Base-by-base conservation (phyloP, 2,888 invertebrate genomes). In the Ormyrus nitidulus region DNA sequence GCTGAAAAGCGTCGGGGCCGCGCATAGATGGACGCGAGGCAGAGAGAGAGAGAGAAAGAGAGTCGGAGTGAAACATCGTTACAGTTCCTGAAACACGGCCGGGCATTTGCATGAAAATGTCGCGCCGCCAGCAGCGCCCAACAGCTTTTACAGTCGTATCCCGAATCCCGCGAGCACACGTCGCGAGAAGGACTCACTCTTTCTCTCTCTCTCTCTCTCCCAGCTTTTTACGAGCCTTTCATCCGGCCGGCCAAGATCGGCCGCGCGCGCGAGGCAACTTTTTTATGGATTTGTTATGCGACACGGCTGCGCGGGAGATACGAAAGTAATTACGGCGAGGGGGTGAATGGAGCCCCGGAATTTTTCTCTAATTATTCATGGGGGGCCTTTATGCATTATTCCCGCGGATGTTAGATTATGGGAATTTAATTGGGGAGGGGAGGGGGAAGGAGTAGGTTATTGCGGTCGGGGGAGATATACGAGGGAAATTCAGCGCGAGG, bases 81-180 rank as follows among this genome's bases (percentile, higher is more conserved):
- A 69, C 69, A 9, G 54, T 8, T 4, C 62, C 69, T 13, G 58
- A 48, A 69, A 58, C 56, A 58, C 56, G 58, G 44, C 19, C 11
- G 64, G 8, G 9, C n/a, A 72, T 72, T 72, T 62, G 51, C 61
- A 72, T 72, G 72, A 62, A 72, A 62, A 72, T 72, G 62, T 72
- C 44, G 51, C 61, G 13, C n/a, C 72, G 72, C 61, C 34, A 34
- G 19, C 65, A n/a, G 8, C 9, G 9, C 51, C 34, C n/a, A 51
- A 5, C 53, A 62, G 62, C 62, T 72, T 72, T 72, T 72, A 61
- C 51, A 53, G 61, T 51, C 44, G 72, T 13, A 13, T 51, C 9
- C n/a, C 71, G 59, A 49, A 48, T 48, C 13, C 48, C 13, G 54
- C 34, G 34, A 34, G 34, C 34, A 34, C 34, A 34, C 34, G 34